phyloP scores from a whole-genome alignment of 2,888 invertebrate species.

The Pachliopta kotzebuea region DNA sequence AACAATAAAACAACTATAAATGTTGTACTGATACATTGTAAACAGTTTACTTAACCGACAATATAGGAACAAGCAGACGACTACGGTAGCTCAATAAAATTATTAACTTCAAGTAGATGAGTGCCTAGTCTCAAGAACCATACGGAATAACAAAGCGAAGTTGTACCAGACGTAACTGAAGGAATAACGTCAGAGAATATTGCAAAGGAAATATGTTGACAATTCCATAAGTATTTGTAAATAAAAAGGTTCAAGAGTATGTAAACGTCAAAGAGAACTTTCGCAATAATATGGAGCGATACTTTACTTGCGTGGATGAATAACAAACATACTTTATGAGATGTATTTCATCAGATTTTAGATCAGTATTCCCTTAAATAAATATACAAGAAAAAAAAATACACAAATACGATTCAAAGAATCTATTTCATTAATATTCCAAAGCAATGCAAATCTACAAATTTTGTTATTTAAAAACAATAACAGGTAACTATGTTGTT shows the following conservation, averaged over 20 bases:
- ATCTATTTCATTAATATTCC: too few relatives aligned
- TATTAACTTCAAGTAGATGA: slow-evolving; percentile 7
- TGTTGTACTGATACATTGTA: not conserved
- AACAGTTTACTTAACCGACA: not conserved
- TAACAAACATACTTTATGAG: too few relatives aligned
- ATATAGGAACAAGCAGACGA: slow-evolving; percentile 5
- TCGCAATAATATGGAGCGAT: not conserved
- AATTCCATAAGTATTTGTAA: slow-evolving; percentile 16
- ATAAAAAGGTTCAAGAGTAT: slow-evolving; percentile 13
- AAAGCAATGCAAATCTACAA: too few relatives aligned
- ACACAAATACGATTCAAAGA: too few relatives aligned
- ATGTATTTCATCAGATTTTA: too few relatives aligned
- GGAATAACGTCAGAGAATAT: slow-evolving; percentile 15
- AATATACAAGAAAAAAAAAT: too few relatives aligned
- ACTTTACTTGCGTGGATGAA: not conserved
- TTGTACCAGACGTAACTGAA: not conserved
- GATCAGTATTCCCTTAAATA: too few relatives aligned
- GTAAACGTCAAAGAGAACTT: slow-evolving; percentile 16
- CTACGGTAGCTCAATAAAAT: slow-evolving; percentile 5
- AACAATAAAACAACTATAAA: not conserved
- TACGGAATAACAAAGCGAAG: slow-evolving; percentile 15
- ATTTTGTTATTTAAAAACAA: too few relatives aligned
- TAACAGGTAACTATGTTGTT: too few relatives aligned
- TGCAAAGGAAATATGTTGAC: slow-evolving; percentile 15
- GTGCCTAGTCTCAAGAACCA: slow-evolving; percentile 3